Conservation (phyloP, 2,113 vertebrate species). For the Periophthalmus modestus region DNA sequence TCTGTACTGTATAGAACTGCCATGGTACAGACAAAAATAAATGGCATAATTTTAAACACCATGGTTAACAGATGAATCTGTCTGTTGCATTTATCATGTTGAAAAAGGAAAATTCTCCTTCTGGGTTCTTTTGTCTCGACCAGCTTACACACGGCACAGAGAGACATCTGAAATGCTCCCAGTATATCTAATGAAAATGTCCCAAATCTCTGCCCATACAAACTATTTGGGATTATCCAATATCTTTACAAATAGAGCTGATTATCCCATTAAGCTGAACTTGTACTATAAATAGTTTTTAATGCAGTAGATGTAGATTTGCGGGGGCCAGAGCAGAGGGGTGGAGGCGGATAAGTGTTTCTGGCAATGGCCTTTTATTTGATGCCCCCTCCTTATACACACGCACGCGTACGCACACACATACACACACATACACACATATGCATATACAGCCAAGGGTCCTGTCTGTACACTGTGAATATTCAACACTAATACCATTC, state of each 20-base stretch:
- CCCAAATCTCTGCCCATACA: conserved; percentile 73
- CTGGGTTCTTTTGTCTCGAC: conserved; percentile 53
- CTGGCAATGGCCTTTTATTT: conserved; percentile 65
- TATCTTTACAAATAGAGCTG: conserved; percentile 79
- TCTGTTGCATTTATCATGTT: neutral
- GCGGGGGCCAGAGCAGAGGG: conserved; percentile 47
- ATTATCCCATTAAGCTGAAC: conserved; percentile 81
- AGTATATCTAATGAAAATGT: conserved; percentile 74
- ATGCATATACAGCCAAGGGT: conserved; percentile 60
- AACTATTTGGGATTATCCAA: conserved; percentile 81
- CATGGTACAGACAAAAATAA: conserved; percentile 23
- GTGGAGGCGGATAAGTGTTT: conserved; percentile 72
- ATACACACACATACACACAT: conserved; percentile 27
- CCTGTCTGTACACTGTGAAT: conserved; percentile 67
- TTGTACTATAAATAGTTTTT: conserved; percentile 76
- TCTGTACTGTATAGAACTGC: conserved; percentile 12
- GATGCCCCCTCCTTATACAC: conserved; percentile 48
- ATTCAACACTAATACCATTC: conserved; percentile 76
- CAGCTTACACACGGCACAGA: conserved; percentile 43
- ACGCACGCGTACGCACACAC: conserved; percentile 28
- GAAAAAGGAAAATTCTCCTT: conserved; percentile 30
- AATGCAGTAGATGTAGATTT: conserved; percentile 77
- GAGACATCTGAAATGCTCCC: conserved; percentile 57
- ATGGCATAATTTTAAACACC: conserved; percentile 18
- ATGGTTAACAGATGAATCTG: conserved; percentile 22